A percentile compares a stretch with the other conserved stretches of the same genome.
These are phyloP conservation scores for Poeciliopsis infans DNA, from an alignment of 2,797 vertebrate genomes.

Conservation along the genomic window DNA sequence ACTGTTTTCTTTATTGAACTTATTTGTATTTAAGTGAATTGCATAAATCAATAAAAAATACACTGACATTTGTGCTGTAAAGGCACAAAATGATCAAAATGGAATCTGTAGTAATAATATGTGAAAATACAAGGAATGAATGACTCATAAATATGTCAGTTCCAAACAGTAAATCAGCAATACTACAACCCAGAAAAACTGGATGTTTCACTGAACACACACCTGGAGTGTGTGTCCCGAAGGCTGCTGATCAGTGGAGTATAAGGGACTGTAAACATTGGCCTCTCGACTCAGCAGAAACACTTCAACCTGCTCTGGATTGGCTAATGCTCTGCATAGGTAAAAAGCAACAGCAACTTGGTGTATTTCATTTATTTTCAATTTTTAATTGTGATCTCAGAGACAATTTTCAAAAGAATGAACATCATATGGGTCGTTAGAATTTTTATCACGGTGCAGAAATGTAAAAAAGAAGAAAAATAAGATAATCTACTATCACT, in stretches of 20 bases:
- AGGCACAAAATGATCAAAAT: neutral
- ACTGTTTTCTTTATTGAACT: neutral
- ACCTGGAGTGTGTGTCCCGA: conserved; percentile 27
- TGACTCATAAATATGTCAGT: neutral
- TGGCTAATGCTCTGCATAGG: neutral
- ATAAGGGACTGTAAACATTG: conserved; percentile 23
- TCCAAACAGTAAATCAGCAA: conserved; percentile 9
- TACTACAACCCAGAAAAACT: conserved; percentile 32
- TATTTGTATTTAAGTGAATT: neutral
- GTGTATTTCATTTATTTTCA: neutral
- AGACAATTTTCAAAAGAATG: neutral
- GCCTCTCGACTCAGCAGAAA: neutral
- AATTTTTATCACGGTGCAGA: neutral
- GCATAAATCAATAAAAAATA: neutral
- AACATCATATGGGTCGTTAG: neutral
- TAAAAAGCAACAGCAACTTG: neutral
- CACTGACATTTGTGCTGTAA: neutral
- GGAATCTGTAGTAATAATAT: conserved; percentile 19
- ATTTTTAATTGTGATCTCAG: neutral
- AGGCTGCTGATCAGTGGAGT: conserved; percentile 14
- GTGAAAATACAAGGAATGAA: conserved; percentile 10
- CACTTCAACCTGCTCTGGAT: neutral
- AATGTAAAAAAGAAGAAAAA: neutral
- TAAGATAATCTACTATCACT: neutral
- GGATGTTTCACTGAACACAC: conserved; percentile 32